Evolutionary conservation across 2,888 invertebrate genomes (phyloP), one percentile per base, ranked within the genome.

Genomic region (Orthosia gracilis): DNA sequence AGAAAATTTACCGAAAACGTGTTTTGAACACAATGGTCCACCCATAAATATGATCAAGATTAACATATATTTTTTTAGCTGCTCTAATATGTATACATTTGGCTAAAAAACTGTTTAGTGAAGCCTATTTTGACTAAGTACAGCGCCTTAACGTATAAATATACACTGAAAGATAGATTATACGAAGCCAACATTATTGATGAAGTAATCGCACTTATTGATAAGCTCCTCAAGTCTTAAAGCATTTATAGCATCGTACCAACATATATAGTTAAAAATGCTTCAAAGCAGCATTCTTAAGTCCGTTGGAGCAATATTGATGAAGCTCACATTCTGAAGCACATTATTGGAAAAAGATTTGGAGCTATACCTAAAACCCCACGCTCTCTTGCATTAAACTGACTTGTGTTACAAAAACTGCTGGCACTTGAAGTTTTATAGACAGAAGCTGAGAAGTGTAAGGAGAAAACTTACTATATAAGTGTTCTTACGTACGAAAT

Each of bases 281-380:
- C 68, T 65, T 47, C 26, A 57, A 64, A 57, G 21, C 45, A 82
- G 65, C 47, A 23, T 55, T 58, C 69, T 54, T 23, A 26, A 78
- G 73, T 58, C 52, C 45, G 58, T 71, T 63, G 71, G 45, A 73
- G 72, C 71, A 67, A 75, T 76, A 66, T 77, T 81, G 73, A 81
- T 73, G 78, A 73, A 81, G 71, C 77, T 69, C 69, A 52, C 70
- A 84, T 71, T 72, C 76, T 68, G 70, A 78, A 81, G 26, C 18
- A 70, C 78, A 81, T 86, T 85, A 85, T 85, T 85, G 85, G 85
- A 85, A 84, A 85, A 78, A 81, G 84, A 86, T 84, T 85, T 84
- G 61, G 74, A 59, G 26, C 50, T 21, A 78, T 85, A n/a, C n/a
- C n/a, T n/a, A 84, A 85, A 85, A 71, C 72, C 70, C 73, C 59